Base-by-base conservation (phyloP, 64 coral and sea anemone species). In the Montipora efflorescens region DNA sequence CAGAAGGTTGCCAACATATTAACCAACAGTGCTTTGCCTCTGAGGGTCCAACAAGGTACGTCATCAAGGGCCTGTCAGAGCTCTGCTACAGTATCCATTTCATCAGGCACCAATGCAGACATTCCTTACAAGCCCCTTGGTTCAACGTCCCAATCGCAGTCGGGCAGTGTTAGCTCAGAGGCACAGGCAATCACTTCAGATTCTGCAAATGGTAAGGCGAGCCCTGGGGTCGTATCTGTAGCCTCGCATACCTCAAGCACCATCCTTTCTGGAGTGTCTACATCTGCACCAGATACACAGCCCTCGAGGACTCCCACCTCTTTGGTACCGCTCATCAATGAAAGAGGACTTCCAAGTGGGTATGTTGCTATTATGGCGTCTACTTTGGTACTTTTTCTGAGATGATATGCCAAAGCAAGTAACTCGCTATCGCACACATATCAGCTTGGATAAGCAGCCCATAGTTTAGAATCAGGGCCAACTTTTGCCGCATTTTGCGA, bases 341-440 rank as follows among this genome's bases (percentile, higher is more conserved):
- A 98, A 83, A 94, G 96, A 62, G 96, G 96, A 72, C 89, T 95
- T 3, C 96, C 96, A 5, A 98, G 96, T 89, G 96, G 96, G 96
- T 98, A 92, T 78, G 96, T 74, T 18, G 47, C 8, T 48, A 9
- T 68, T 46, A 57, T 11, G 6, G 1, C 11, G 0, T 45, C 7
- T 47, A 12, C n/a, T 18, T 4, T 8, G 8, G 18, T 71, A 18
- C 11, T 64, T 12, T 64, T 36, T 36, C 36, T 36, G 36, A 36
- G 36, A 36, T 36, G 36, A 36, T 36, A 36, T 36, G 36, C 36
- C 36, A 36, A 36, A 36, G 7, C 53, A 57, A 57, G 5, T 57
- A 57, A 57, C 6, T 57, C 7, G 11, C 53, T 11, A 11, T 11
- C 53, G 6, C 53, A 11, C 53, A 2, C 53, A 11, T 57, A 57